A percentile compares a stretch with the other conserved stretches of the same genome.
Evolutionary conservation across 2,888 invertebrate species (phyloP).

Genomic region (Heliconius sara): DNA sequence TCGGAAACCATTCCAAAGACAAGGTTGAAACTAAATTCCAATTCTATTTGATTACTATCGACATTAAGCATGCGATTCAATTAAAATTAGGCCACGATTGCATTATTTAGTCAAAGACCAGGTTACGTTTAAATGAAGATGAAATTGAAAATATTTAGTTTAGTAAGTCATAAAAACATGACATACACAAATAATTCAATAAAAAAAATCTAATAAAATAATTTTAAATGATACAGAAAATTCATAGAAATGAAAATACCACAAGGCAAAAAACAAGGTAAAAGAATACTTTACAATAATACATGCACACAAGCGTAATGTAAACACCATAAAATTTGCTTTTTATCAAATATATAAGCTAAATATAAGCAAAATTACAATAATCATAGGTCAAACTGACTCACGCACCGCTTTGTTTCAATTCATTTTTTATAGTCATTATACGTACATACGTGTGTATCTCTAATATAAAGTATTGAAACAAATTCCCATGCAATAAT

Average conservation of each 20-base stretch:
- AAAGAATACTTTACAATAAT: too few species aligned
- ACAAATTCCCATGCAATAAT: constrained; percentile 68
- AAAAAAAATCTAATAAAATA: too few species aligned
- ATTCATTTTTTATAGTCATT: neutral
- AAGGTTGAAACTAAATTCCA: constrained; percentile 28
- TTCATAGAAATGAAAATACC: too few species aligned
- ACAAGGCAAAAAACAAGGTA: too few species aligned
- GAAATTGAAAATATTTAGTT: neutral
- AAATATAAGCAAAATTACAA: neutral
- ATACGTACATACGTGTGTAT: neutral
- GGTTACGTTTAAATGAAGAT: neutral
- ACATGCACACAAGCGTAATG: too few species aligned
- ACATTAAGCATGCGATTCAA: constrained; percentile 31
- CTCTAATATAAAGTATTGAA: constrained; percentile 53
- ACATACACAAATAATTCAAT: too few species aligned
- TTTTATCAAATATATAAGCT: neutral
- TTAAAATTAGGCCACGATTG: neutral
- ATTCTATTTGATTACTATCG: constrained; percentile 35
- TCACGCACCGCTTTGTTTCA: neutral
- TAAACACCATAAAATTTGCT: too few species aligned
- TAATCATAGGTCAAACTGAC: neutral
- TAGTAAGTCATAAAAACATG: too few species aligned
- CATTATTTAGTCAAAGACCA: neutral
- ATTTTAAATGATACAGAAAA: too few species aligned
- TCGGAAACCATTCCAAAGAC: constrained; percentile 17